phyloP scores from a whole-genome alignment of 2,888 invertebrate genomes.

The Desoria tigrina region DNA sequence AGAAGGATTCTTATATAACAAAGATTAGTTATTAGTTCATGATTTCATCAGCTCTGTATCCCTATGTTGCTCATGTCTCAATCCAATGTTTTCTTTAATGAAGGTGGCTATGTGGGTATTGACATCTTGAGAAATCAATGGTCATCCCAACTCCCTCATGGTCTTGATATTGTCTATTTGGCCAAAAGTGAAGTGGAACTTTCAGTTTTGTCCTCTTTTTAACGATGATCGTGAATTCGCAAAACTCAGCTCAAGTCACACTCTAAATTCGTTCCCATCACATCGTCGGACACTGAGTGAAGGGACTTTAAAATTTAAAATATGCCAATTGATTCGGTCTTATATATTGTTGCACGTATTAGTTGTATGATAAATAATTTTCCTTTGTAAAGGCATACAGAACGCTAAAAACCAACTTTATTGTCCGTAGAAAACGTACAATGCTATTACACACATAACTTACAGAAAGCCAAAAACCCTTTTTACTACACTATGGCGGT shows the following conservation, averaged over 20 bases:
- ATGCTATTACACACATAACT: too few species aligned
- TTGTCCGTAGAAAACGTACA: too few species aligned
- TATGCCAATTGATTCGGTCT: too few species aligned
- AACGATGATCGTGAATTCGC: neutral
- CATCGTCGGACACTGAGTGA: too few species aligned
- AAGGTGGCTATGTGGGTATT: neutral
- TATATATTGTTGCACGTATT: too few species aligned
- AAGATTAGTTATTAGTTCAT: constrained; percentile 1
- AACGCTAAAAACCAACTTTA: too few species aligned
- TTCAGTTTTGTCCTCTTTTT: constrained; percentile 28
- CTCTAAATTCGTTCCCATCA: too few species aligned
- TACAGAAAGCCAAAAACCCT: too few species aligned
- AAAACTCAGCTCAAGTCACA: neutral
- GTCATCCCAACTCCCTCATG: constrained; percentile 1
- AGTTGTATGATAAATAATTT: too few species aligned
- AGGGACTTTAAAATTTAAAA: too few species aligned
- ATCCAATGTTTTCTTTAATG: neutral
- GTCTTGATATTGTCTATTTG: neutral
- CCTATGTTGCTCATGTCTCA: neutral
- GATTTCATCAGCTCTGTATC: neutral
- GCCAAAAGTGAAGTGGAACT: constrained; percentile 17
- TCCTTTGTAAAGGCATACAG: too few species aligned
- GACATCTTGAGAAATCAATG: constrained; percentile 1
- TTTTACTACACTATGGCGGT: too few species aligned
- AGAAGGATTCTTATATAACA: constrained; percentile 1